Conservation (phyloP, 2,888 invertebrate species). For the Selenia dentaria region DNA sequence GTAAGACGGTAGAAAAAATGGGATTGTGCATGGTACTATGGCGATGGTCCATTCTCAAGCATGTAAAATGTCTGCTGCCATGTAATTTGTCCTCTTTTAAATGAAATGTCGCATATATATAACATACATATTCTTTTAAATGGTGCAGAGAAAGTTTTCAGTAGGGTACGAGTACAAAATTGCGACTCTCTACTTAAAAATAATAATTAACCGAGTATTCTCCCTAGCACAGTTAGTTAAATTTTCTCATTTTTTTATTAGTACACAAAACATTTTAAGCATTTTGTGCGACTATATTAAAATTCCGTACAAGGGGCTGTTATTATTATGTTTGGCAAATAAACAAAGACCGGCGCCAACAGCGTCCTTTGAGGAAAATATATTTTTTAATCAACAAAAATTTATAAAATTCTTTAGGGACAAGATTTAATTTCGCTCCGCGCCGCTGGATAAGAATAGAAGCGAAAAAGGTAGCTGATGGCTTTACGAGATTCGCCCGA, state of each 20-base stretch:
- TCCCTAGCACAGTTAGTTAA: too few species aligned
- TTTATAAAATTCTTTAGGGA: conserved; percentile 16
- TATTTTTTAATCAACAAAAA: conserved; percentile 26
- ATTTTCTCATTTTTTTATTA: conserved; percentile 8
- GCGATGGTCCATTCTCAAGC: too few species aligned
- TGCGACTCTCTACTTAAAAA: too few species aligned
- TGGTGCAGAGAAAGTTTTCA: too few species aligned
- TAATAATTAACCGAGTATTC: too few species aligned
- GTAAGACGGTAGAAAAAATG: too few species aligned
- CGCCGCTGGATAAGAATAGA: conserved; percentile 8
- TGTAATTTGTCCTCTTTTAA: too few species aligned
- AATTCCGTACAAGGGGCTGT: conserved; percentile 12
- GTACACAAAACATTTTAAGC: conserved; percentile 8
- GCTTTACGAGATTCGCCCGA: conserved; percentile 7
- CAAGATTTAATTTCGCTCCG: conserved; percentile 13
- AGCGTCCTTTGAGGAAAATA: conserved; percentile 16
- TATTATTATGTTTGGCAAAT: conserved; percentile 23
- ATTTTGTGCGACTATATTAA: conserved; percentile 8
- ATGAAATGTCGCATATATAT: too few species aligned
- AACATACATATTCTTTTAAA: too few species aligned
- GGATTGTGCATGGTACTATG: too few species aligned
- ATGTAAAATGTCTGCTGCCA: too few species aligned
- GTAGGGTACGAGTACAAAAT: too few species aligned
- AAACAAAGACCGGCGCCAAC: conserved; percentile 22
- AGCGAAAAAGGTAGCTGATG: conserved; percentile 8